A percentile compares a stretch with the other conserved stretches of the same genome.
Evolutionary conservation across 2,113 vertebrate species (phyloP).

Genomic region (Limnothrissa miodon): DNA sequence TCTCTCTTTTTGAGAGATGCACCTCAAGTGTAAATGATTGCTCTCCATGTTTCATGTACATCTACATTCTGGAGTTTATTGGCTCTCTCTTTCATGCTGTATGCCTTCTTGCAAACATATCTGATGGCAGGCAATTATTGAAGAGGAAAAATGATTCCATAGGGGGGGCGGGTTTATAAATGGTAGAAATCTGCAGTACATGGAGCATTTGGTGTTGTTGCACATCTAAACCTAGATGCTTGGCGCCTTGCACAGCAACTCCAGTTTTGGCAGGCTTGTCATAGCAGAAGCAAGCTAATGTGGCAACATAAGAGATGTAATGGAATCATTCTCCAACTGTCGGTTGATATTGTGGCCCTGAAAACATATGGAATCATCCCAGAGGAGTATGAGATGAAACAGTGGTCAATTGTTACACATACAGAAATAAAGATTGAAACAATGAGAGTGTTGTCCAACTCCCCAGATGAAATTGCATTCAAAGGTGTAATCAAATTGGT

Average conservation of each 20-base stretch:
- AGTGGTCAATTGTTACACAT: conserved; percentile 53
- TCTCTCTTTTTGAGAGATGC: not conserved
- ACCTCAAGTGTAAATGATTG: not conserved
- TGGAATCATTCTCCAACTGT: conserved; percentile 46
- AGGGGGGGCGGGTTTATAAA: not conserved
- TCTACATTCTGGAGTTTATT: not conserved
- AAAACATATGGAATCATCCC: conserved; percentile 33
- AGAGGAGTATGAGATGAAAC: conserved; percentile 35
- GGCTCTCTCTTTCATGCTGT: not conserved
- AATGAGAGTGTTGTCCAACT: conserved; percentile 47
- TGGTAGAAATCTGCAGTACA: not conserved
- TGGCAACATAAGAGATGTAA: conserved; percentile 40
- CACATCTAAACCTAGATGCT: not conserved
- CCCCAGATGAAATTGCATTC: conserved; percentile 51
- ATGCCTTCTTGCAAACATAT: not conserved
- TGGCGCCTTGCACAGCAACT: not conserved
- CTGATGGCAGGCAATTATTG: not conserved
- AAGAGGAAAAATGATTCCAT: not conserved
- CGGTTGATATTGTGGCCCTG: conserved; percentile 33
- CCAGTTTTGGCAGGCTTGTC: conserved; percentile 26
- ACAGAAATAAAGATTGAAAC: conserved; percentile 49
- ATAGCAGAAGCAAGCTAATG: conserved; percentile 36
- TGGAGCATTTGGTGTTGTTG: not conserved
- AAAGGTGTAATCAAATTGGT: conserved; percentile 55
- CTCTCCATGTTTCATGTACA: not conserved